These are phyloP conservation scores for Metaphire vulgaris DNA, from an alignment of 1,140 invertebrate genomes.

Conservation along the genomic window DNA sequence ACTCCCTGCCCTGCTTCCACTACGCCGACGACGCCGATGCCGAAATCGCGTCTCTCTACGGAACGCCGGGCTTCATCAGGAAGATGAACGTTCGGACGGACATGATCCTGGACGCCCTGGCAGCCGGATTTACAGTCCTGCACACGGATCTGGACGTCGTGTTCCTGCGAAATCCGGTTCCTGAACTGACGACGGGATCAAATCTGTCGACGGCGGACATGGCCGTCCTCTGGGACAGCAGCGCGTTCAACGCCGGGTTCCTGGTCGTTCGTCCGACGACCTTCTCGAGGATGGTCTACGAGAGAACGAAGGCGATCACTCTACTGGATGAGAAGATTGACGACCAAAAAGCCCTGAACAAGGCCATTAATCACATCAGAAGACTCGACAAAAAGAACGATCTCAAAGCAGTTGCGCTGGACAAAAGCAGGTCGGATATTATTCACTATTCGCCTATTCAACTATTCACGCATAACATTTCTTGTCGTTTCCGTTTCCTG, in stretches of 20 bases:
- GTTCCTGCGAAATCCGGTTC: slow-evolving; percentile 17
- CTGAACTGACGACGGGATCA: not conserved
- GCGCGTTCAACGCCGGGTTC: slow-evolving; percentile 22
- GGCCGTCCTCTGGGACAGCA: slow-evolving; percentile 10
- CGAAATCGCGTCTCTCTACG: not conserved
- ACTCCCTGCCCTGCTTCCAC: not conserved
- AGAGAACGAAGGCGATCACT: not conserved
- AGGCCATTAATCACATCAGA: too few species aligned
- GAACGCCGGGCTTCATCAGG: not conserved
- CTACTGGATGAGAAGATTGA: not conserved
- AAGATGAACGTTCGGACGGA: slow-evolving; percentile 27
- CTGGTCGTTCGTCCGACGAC: slow-evolving; percentile 4
- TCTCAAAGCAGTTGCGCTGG: too few species aligned
- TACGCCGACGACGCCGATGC: not conserved
- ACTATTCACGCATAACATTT: too few species aligned
- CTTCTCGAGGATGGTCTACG: not conserved
- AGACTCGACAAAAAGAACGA: too few species aligned
- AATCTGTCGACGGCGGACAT: too few species aligned
- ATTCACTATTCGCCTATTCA: too few species aligned
- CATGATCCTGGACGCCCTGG: slow-evolving; percentile 25
- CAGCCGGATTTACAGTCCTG: slow-evolving; percentile 11
- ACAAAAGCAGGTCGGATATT: too few species aligned
- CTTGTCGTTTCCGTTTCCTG: too few species aligned
- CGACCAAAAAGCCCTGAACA: not conserved
- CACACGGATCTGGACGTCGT: slow-evolving; percentile 24